phyloP scores from a whole-genome alignment of 2,797 vertebrate species.

The Phyllotis vaccarum region DNA sequence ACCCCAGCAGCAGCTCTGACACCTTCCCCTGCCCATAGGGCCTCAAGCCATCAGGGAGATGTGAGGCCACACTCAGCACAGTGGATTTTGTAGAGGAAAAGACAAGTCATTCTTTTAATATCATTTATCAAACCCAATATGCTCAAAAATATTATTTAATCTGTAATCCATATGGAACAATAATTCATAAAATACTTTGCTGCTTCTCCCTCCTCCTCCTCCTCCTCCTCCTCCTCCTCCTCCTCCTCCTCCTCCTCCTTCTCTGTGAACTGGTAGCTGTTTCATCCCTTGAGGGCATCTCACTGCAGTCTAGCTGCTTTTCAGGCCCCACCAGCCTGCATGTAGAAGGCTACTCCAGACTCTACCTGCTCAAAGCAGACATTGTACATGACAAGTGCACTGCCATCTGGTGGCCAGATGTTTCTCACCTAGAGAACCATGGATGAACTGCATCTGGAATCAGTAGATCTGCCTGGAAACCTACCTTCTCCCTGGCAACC shows the following conservation, averaged over 20 bases:
- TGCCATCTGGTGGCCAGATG: conserved; percentile 69
- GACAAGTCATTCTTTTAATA: background rate
- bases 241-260: background rate
- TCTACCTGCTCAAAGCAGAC: no score
- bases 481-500: no score
- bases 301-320: background rate
- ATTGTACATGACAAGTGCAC: fast-evolving
- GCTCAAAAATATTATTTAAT: background rate
- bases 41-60: background rate
- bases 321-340: background rate
- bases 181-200: background rate
- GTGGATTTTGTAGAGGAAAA: background rate
- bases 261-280: background rate
- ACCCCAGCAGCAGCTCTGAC: background rate
- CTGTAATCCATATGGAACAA: background rate
- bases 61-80: background rate
- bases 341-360: fast-evolving
- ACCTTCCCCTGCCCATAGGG: fast-evolving
- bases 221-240: no score
- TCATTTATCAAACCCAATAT: background rate
- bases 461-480: fast-evolving
- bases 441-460: background rate
- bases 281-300: background rate
- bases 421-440: background rate
- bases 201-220: fast-evolving